Evolutionary conservation across 2,113 vertebrate species (phyloP).

Genomic region (Laticauda colubrina): DNA sequence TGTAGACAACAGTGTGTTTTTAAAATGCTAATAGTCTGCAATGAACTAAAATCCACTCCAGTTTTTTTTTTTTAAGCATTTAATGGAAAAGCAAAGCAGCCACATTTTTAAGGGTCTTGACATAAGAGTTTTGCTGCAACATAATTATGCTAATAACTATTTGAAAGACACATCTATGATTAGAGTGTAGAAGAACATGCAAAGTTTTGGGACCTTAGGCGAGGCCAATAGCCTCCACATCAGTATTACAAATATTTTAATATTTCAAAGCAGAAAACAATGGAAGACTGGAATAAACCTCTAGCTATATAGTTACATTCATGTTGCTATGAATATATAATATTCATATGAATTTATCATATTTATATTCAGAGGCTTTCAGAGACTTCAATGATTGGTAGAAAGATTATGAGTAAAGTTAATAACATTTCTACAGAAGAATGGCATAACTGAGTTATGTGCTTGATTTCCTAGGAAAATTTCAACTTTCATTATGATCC

Average conservation of each 20-base stretch:
- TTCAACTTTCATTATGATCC: background rate
- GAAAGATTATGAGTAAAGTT: background rate
- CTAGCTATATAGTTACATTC: background rate
- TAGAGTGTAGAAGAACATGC: background rate
- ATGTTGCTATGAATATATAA: background rate
- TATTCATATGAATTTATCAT: background rate
- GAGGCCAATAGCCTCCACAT: background rate
- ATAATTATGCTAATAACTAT: background rate
- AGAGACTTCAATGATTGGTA: background rate
- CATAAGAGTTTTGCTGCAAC: constrained; percentile 2
- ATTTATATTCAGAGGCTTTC: background rate
- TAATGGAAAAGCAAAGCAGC: constrained; percentile 16
- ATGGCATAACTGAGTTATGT: background rate
- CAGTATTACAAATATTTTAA: background rate
- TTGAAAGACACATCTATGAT: constrained; percentile 11
- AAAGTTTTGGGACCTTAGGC: accelerated
- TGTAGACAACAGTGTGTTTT: constrained; percentile 49
- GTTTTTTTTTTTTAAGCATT: constrained; percentile 18
- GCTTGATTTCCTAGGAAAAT: background rate
- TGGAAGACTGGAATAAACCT: background rate
- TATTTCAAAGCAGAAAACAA: background rate
- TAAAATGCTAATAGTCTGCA: constrained; percentile 45
- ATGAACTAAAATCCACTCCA: background rate
- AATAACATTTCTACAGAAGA: background rate
- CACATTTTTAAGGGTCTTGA: constrained; percentile 30